Evolutionary conservation across 2,113 vertebrate genomes (phyloP).

Genomic region (Channa argus): DNA sequence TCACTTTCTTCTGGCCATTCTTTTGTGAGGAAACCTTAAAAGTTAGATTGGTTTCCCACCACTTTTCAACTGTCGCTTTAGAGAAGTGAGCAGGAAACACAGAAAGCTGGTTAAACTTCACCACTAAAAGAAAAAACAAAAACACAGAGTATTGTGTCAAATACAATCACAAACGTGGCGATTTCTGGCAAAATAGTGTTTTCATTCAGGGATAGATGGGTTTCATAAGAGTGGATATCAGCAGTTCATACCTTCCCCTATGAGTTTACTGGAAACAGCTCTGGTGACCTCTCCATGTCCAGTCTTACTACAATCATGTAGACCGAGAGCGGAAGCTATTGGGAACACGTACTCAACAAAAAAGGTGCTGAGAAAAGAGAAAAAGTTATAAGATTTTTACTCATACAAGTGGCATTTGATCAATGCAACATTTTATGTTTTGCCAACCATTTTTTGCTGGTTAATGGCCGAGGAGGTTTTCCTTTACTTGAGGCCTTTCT

Average conservation of each 20-base stretch:
- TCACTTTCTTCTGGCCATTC: conserved; percentile 90
- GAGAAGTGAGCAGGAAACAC: conserved; percentile 88
- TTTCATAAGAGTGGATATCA: conserved; percentile 1
- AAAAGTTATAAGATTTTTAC: neutral
- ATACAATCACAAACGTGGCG: conserved; percentile 6
- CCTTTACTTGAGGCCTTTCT: conserved; percentile 75
- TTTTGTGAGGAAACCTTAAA: conserved; percentile 90
- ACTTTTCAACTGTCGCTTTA: conserved; percentile 82
- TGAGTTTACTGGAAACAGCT: conserved; percentile 88
- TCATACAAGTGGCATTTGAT: neutral
- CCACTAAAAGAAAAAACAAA: conserved; percentile 82
- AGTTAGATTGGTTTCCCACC: conserved; percentile 87
- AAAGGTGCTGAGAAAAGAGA: conserved; percentile 85
- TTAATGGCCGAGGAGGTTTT: conserved; percentile 81
- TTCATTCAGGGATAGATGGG: neutral
- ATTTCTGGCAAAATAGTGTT: neutral
- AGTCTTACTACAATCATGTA: conserved; percentile 66
- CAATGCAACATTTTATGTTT: neutral
- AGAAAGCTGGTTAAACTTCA: conserved; percentile 89
- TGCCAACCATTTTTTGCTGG: conserved; percentile 85
- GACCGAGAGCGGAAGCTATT: conserved; percentile 78
- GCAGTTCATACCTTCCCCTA: conserved; percentile 82
- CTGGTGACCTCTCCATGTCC: conserved; percentile 82
- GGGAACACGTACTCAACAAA: conserved; percentile 93
- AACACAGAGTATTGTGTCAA: conserved; percentile 28